These are phyloP conservation scores for Coleophora deauratella DNA, from an alignment of 2,888 invertebrate species.

Conservation along the genomic window DNA sequence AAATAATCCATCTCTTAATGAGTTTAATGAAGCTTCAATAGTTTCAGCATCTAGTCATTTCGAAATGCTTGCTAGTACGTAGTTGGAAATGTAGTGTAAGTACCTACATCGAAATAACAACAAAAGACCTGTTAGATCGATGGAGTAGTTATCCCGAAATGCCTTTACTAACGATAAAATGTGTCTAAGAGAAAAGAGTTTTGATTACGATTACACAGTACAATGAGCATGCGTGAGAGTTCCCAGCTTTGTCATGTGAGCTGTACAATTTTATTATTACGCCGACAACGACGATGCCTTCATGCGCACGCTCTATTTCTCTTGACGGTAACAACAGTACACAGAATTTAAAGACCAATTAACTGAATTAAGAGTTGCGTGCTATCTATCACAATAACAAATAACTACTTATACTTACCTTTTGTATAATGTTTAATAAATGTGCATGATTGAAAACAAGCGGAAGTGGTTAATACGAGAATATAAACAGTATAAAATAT, in stretches of 20 bases:
- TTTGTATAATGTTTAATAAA: slow-evolving; percentile 34
- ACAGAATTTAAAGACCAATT: slow-evolving; percentile 56
- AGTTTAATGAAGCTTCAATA: neutral
- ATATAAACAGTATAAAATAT: no score
- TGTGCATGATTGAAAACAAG: slow-evolving; percentile 39
- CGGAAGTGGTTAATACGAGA: slow-evolving; percentile 30
- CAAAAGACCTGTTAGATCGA: slow-evolving; percentile 10
- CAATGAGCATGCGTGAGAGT: slow-evolving; percentile 62
- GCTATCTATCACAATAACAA: slow-evolving; percentile 36
- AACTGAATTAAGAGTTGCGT: slow-evolving; percentile 55
- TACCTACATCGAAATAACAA: no score
- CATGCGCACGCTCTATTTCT: slow-evolving; percentile 55
- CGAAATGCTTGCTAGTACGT: neutral
- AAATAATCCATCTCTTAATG: neutral
- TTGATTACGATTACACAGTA: slow-evolving; percentile 57
- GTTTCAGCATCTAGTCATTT: neutral
- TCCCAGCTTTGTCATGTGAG: slow-evolving; percentile 30
- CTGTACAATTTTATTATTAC: slow-evolving; percentile 49
- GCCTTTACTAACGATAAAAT: slow-evolving; percentile 40
- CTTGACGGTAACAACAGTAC: slow-evolving; percentile 60
- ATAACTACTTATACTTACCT: slow-evolving; percentile 36
- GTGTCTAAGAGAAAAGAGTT: slow-evolving; percentile 48
- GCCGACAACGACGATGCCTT: slow-evolving; percentile 14
- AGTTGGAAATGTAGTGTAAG: no score
- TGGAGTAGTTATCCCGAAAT: slow-evolving; percentile 44